Evolutionary conservation across 2,888 invertebrate species (phyloP), one percentile per base, ranked within the genome.

Genomic region (Ichneumon xanthorius): DNA sequence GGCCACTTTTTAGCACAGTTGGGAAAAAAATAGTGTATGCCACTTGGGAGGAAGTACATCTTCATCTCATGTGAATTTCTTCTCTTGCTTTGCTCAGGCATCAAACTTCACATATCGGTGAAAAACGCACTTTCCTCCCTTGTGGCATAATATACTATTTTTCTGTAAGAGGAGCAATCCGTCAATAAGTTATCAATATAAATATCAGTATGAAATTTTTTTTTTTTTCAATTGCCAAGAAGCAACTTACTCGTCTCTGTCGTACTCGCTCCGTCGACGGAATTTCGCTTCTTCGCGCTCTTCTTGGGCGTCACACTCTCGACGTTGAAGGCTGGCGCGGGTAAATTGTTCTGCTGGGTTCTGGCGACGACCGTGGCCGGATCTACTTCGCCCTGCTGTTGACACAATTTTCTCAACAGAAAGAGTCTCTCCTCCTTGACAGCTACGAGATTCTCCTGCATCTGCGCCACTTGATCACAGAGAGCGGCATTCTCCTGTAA

Each of bases 381-480:
- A 79, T 94, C 94, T 40, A 89, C 84, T 84, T 94, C 94, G 4
- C 94, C 93, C 84, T 93, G 93, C 67, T 96, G 96, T 90, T 96
- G 96, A 89, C 97, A 95, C 26, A 98, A 94, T 93, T 97, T 97
- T 87, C 96, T 96, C 40, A 98, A 94, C 63, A 98, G 94, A 94
- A 96, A 98, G 88, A 97, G 96, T 85, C 98, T 95, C 93, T 98
- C 98, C 92, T 98, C 98, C 91, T 97, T 97, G 0, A 97, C 96
- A 76, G 97, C 95, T 37, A 96, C 94, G 71, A 98, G 96, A 92
- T 97, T 97, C 90, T 97, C 97, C 94, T 98, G 98, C 86, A 97
- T 96, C 93, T 96, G 96, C 0, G 97, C 96, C 19, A 98, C 97
- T 95, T 98, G 98, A 95, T 98, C 98, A 93, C 98, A 98, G 2